Evolutionary conservation across 92 coral and sea anemone species (phyloP).

Genomic region (Porites cylindrica): DNA sequence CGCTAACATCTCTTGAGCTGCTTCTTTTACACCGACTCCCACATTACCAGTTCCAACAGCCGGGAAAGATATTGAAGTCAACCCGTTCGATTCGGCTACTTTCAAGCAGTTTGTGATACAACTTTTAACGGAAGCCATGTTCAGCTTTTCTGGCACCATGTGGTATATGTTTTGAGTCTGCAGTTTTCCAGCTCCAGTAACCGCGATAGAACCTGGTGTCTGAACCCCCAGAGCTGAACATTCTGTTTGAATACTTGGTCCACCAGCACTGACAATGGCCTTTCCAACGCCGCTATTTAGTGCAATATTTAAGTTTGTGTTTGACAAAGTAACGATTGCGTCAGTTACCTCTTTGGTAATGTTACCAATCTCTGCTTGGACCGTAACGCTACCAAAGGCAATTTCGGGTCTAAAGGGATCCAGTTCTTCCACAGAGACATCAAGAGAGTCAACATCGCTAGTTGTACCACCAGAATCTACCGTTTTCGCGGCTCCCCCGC

Average conservation of each 20-base stretch:
- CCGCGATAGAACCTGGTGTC: constrained; percentile 29
- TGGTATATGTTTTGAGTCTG: constrained; percentile 59
- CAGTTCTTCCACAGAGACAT: constrained; percentile 11
- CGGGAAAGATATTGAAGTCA: constrained; percentile 76
- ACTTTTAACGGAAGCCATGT: constrained; percentile 29
- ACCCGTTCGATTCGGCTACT: constrained; percentile 37
- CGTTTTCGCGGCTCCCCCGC: not conserved
- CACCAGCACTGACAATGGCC: constrained; percentile 75
- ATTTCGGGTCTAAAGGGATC: constrained; percentile 17
- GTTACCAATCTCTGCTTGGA: constrained; percentile 77
- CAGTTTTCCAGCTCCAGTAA: constrained; percentile 66
- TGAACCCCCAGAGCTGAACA: constrained; percentile 20
- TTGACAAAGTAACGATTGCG: constrained; percentile 79
- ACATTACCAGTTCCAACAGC: constrained; percentile 84
- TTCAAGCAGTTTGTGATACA: constrained; percentile 58
- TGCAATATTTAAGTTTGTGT: constrained; percentile 41
- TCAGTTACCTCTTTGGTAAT: constrained; percentile 79
- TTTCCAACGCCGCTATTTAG: constrained; percentile 67
- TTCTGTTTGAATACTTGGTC: constrained; percentile 68
- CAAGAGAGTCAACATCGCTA: constrained; percentile 1
- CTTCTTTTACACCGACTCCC: constrained; percentile 40
- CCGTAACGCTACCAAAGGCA: constrained; percentile 48
- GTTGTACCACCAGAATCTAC: not conserved
- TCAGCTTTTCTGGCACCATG: constrained; percentile 39
- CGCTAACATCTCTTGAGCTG: constrained; percentile 69